A percentile compares a stretch with the other conserved stretches of the same genome.
These are phyloP conservation scores for Bradypodion ventrale DNA, from an alignment of 2,797 vertebrate species.

Conservation along the genomic window DNA sequence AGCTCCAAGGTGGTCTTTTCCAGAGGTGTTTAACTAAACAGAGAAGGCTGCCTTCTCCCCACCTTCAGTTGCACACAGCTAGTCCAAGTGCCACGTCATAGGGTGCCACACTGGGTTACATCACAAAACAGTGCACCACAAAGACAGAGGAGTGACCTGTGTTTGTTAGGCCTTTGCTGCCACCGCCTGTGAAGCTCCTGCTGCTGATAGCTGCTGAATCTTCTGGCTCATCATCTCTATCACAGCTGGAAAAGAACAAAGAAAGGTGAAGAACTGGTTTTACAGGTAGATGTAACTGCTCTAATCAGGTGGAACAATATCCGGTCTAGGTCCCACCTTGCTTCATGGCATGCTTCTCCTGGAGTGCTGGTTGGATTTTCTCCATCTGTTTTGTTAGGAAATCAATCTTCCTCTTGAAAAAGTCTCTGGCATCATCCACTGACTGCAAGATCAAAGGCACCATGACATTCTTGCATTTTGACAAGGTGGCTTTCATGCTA, in stretches of 20 bases:
- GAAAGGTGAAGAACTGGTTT: not conserved
- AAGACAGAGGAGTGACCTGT: not conserved
- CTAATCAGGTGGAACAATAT: not conserved
- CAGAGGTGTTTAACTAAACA: not conserved
- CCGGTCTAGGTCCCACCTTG: slow-evolving; percentile 79
- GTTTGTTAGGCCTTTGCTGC: slow-evolving; percentile 81
- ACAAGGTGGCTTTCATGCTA: not conserved
- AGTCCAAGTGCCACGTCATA: not conserved
- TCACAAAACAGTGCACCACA: not conserved
- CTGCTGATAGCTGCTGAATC: slow-evolving; percentile 88
- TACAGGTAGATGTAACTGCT: not conserved
- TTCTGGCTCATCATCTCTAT: slow-evolving; percentile 92
- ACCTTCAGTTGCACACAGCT: not conserved
- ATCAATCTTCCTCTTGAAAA: slow-evolving; percentile 93
- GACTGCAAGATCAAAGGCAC: slow-evolving; percentile 71
- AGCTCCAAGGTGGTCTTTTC: not conserved
- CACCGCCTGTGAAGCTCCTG: slow-evolving; percentile 80
- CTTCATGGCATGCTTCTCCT: slow-evolving; percentile 93
- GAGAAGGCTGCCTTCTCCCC: not conserved
- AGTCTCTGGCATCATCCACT: slow-evolving; percentile 84
- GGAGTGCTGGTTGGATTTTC: slow-evolving; percentile 92
- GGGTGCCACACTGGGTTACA: not conserved
- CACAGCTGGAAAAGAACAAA: slow-evolving; percentile 79
- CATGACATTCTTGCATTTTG: not conserved
- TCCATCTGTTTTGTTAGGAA: slow-evolving; percentile 96